phyloP scores from a whole-genome alignment of 2,113 vertebrate species.

The Eira barbara region DNA sequence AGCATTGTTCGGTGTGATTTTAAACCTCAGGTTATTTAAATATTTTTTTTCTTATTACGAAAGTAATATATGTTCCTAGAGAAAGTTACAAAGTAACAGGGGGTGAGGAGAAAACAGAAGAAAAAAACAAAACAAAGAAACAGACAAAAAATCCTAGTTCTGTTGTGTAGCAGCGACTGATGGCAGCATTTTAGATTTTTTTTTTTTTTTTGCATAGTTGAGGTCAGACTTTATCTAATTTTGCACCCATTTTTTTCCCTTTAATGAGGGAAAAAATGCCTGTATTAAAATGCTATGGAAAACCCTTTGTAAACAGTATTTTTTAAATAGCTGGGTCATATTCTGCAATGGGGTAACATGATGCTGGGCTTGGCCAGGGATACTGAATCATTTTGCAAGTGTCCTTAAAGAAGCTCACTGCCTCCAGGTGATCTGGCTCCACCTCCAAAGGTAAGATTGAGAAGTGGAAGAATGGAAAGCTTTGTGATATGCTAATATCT shows the following conservation, averaged over 20 bases:
- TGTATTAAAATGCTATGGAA: conserved; percentile 27
- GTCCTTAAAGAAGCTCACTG: background rate
- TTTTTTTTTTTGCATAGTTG: background rate
- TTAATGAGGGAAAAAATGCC: conserved; percentile 37
- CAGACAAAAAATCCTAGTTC: background rate
- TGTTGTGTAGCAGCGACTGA: background rate
- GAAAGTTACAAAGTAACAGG: background rate
- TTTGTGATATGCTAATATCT: background rate
- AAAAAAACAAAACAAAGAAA: background rate
- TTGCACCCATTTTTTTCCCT: background rate
- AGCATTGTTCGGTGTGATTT: conserved; percentile 25
- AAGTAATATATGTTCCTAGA: background rate
- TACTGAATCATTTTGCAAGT: background rate
- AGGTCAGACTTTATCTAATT: conserved; percentile 50
- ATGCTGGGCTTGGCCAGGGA: background rate
- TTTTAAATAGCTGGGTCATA: conserved; percentile 44
- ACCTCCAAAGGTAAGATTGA: background rate
- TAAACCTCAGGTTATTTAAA: conserved; percentile 34
- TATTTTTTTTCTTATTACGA: background rate
- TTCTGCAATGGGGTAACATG: conserved; percentile 16
- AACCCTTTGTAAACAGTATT: conserved; percentile 37
- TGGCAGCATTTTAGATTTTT: conserved; percentile 2
- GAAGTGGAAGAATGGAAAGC: background rate
- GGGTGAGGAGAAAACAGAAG: background rate
- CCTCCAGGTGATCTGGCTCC: background rate